phyloP scores from a whole-genome alignment of 2,113 vertebrate species.

The Oplegnathus fasciatus region DNA sequence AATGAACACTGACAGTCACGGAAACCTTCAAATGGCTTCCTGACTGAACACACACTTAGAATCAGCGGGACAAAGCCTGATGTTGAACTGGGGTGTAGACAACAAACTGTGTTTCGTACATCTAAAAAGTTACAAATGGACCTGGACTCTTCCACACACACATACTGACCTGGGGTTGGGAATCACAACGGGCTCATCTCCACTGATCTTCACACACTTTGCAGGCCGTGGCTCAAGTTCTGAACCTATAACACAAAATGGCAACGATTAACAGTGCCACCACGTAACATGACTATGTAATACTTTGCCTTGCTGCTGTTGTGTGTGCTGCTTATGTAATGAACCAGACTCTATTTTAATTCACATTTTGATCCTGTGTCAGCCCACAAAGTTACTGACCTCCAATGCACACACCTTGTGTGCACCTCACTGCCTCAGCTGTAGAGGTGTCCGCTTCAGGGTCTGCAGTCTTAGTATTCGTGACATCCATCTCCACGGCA shows the following conservation, averaged over 20 bases:
- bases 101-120: no score
- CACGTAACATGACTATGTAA: neutral
- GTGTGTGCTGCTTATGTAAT: neutral
- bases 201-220: slow-evolving; percentile 86
- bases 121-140: neutral
- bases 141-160: neutral
- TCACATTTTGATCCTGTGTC: neutral
- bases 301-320: neutral
- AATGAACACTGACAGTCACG: neutral
- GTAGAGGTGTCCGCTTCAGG: neutral
- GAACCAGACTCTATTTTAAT: neutral
- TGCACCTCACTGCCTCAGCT: slow-evolving; percentile 40
- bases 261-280: no score
- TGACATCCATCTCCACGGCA: slow-evolving; percentile 8
- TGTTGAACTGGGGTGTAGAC: neutral
- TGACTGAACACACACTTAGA: neutral
- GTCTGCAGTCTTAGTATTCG: slow-evolving; percentile 28
- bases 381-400: neutral
- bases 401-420: slow-evolving; percentile 1
- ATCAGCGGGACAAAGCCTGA: neutral
- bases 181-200: slow-evolving; percentile 49
- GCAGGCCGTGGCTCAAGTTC: slow-evolving; percentile 50
- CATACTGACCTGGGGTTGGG: slow-evolving; percentile 87
- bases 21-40: neutral
- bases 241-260: neutral